Percentiles rank a stretch among this genome's conserved stretches.
These are phyloP conservation scores for Lasius platythorax DNA, from an alignment of 2,888 invertebrate genomes.

Conservation along the genomic window DNA sequence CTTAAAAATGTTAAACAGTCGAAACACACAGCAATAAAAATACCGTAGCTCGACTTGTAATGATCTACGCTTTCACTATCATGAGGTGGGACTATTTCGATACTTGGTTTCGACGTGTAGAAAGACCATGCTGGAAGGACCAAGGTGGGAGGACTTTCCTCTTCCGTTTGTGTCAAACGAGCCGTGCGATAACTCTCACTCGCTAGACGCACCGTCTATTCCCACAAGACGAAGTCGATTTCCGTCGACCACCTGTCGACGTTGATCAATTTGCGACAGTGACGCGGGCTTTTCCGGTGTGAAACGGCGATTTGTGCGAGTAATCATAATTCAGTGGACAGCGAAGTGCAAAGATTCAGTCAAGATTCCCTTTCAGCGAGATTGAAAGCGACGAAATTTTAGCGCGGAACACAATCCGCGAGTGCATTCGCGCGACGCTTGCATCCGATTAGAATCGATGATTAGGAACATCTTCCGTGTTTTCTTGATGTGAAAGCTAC, in stretches of 20 bases:
- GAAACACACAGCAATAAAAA: neutral
- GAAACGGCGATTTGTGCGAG: conserved; percentile 30
- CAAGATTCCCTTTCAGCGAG: neutral
- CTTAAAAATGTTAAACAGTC: neutral
- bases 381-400: conserved; percentile 4
- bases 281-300: neutral
- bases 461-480: conserved; percentile 27
- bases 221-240: conserved; percentile 11
- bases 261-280: conserved; percentile 32
- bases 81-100: conserved; percentile 12
- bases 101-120: neutral
- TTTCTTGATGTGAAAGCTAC: conserved; percentile 36
- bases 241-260: conserved; percentile 3
- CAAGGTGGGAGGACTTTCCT: conserved; percentile 73
- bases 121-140: conserved; percentile 15
- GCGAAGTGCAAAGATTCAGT: neutral
- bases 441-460: neutral
- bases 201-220: neutral
- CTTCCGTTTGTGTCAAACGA: conserved; percentile 61
- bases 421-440: neutral
- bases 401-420: neutral
- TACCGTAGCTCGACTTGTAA: neutral
- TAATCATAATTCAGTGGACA: conserved; percentile 12
- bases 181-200: conserved; percentile 28
- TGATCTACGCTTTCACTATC: conserved; percentile 65